phyloP scores from a whole-genome alignment of 2,888 invertebrate species.

The Pogonocherus hispidulus region DNA sequence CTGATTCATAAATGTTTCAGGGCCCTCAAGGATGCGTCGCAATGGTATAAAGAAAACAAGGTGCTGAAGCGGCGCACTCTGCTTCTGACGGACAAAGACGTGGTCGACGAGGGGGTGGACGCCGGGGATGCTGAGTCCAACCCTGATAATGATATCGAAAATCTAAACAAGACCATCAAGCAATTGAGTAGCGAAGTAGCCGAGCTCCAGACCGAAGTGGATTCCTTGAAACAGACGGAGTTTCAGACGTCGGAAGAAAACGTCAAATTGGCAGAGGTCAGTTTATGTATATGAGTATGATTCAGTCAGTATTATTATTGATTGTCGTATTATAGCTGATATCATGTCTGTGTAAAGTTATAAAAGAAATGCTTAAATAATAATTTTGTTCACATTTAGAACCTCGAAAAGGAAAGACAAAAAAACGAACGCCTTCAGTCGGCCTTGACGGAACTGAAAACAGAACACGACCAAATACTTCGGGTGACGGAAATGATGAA shows the following conservation, averaged over 20 bases:
- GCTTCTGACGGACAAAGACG: constrained; percentile 74
- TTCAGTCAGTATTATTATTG: too few relatives aligned
- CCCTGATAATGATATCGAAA: constrained; percentile 77
- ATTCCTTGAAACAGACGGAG: constrained; percentile 76
- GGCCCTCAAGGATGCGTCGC: constrained; percentile 78
- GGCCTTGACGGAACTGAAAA: constrained; percentile 70
- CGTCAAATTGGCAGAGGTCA: constrained; percentile 72
- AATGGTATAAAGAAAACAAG: constrained; percentile 85
- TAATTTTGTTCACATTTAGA: constrained; percentile 64
- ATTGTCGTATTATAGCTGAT: too few relatives aligned
- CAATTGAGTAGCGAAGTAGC: constrained; percentile 78
- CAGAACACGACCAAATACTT: constrained; percentile 75
- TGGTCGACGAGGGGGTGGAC: constrained; percentile 71
- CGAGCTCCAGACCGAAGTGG: constrained; percentile 77
- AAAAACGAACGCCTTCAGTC: constrained; percentile 70
- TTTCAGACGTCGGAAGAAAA: constrained; percentile 80
- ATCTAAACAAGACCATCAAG: constrained; percentile 76
- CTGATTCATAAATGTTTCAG: constrained; percentile 63
- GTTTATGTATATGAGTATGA: constrained; percentile 5
- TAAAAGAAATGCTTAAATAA: too few relatives aligned
- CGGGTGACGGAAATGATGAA: constrained; percentile 77
- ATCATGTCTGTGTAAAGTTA: too few relatives aligned
- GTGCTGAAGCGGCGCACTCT: constrained; percentile 79
- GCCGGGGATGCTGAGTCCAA: constrained; percentile 69
- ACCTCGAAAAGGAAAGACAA: constrained; percentile 71